Percentiles rank a stretch among this genome's conserved stretches.
Evolutionary conservation across 2,888 invertebrate species (phyloP).

Genomic region (Callyntrura guangdongensis): DNA sequence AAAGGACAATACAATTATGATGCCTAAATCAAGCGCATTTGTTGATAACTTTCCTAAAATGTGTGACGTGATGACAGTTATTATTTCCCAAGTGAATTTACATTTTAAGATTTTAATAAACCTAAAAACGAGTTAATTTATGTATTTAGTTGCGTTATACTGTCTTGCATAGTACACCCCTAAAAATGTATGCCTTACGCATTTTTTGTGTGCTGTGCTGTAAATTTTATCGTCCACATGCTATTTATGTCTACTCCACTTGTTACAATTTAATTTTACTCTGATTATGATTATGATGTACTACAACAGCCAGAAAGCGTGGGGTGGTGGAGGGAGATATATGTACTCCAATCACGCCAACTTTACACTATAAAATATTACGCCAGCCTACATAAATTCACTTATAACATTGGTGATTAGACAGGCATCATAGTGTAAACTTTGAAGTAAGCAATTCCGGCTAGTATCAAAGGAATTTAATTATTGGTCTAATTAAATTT

Average conservation of each 20-base stretch:
- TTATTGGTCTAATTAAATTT: constrained; percentile 40
- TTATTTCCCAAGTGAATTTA: constrained; percentile 41
- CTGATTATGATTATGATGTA: too few species aligned
- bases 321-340: too few species aligned
- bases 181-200: not conserved
- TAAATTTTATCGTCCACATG: too few species aligned
- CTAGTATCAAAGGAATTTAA: constrained; percentile 13
- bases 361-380: not conserved
- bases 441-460: not conserved
- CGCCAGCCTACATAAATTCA: not conserved
- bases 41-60: constrained; percentile 1
- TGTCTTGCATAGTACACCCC: constrained; percentile 7
- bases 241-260: too few species aligned
- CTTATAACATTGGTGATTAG: not conserved
- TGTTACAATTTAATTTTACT: too few species aligned
- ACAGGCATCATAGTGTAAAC: not conserved
- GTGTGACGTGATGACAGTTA: constrained; percentile 60
- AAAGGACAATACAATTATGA: constrained; percentile 42
- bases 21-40: constrained; percentile 19
- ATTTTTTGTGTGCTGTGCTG: not conserved
- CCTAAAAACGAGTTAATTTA: constrained; percentile 31
- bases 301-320: too few species aligned
- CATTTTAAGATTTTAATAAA: constrained; percentile 34
- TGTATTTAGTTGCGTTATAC: constrained; percentile 22
- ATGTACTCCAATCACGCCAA: too few species aligned